phyloP scores from a whole-genome alignment of 2,113 vertebrate genomes.

The Gopherus evgoodei region DNA sequence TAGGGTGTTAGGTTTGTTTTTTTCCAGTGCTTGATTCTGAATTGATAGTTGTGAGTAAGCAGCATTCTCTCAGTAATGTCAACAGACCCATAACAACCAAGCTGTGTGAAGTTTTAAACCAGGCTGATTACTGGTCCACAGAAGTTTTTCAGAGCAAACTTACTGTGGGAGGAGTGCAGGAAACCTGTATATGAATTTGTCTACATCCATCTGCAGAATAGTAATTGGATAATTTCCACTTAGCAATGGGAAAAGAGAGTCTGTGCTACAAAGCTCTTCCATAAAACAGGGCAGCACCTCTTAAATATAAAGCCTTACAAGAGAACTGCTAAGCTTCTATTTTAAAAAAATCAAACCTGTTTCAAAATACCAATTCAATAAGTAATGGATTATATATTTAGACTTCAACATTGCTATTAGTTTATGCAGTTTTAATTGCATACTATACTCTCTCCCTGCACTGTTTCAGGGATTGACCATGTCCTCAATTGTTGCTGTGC shows the following conservation, averaged over 20 bases:
- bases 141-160: accelerated
- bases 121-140: neutral
- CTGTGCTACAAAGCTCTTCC: neutral
- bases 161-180: slow-evolving; percentile 28
- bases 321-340: slow-evolving; percentile 16
- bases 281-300: slow-evolving; percentile 10
- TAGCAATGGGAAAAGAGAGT: slow-evolving; percentile 1
- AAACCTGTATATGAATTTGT: neutral
- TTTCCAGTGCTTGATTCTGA: neutral
- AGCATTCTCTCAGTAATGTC: neutral
- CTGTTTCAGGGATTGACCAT: neutral
- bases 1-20: neutral
- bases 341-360: neutral
- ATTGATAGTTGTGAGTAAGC: neutral
- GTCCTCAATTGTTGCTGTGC: neutral
- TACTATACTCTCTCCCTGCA: neutral
- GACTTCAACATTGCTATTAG: neutral
- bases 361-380: neutral
- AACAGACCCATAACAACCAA: neutral
- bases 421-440: neutral
- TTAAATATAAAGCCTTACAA: slow-evolving; percentile 37
- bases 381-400: neutral
- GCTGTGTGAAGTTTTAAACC: neutral
- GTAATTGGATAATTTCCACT: slow-evolving; percentile 47
- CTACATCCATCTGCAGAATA: neutral